Conservation (phyloP, 2,888 invertebrate species). For the Hydrotaea cyrtoneurina region DNA sequence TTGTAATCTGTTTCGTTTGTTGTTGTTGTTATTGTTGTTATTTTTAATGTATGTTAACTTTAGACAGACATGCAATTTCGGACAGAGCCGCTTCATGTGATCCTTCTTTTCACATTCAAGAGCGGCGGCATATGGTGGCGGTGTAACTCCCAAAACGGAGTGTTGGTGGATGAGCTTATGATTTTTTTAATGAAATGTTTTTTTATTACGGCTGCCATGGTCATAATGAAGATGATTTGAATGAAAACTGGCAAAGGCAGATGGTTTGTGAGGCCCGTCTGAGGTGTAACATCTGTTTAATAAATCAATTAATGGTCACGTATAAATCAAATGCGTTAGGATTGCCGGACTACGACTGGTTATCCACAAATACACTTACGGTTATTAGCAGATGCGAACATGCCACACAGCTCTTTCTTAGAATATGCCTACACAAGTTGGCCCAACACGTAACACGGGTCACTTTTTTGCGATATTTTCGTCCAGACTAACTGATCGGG, state of each 20-base stretch:
- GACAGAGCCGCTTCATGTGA: conserved; percentile 24
- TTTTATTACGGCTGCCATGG: conserved; percentile 30
- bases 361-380: too few relatives aligned
- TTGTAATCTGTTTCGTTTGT: conserved; percentile 49
- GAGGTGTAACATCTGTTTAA: conserved; percentile 53
- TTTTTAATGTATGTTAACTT: conserved; percentile 41
- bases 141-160: neutral
- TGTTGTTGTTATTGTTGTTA: conserved; percentile 40
- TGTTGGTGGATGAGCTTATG: conserved; percentile 55
- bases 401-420: too few relatives aligned
- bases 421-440: too few relatives aligned
- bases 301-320: conserved; percentile 60
- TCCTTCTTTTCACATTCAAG: neutral
- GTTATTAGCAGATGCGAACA: too few relatives aligned
- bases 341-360: neutral
- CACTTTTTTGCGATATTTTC: too few relatives aligned
- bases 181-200: conserved; percentile 53
- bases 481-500: too few relatives aligned
- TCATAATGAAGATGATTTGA: conserved; percentile 56
- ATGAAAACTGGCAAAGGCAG: conserved; percentile 27
- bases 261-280: conserved; percentile 24
- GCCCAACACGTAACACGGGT: too few relatives aligned
- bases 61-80: conserved; percentile 57
- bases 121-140: conserved; percentile 34
- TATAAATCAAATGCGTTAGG: conserved; percentile 37